A percentile compares a stretch with the other conserved stretches of the same genome.
phyloP scores from a whole-genome alignment of 2,113 vertebrate species.

The Muntiacus muntjak region DNA sequence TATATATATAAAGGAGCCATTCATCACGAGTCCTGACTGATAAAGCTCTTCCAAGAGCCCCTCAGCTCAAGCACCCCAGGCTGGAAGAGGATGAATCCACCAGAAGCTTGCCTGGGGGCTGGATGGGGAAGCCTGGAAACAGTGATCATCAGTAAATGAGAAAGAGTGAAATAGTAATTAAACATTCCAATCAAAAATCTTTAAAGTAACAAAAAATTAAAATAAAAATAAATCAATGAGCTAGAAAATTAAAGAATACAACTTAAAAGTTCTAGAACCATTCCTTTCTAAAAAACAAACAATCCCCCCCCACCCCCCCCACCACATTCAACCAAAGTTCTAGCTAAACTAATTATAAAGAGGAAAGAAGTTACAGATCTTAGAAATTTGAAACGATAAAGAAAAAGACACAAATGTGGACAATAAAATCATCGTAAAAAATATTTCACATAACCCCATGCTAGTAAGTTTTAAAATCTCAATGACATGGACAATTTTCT shows the following conservation, averaged over 20 bases:
- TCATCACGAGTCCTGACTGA: not conserved
- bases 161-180: not conserved
- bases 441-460: not conserved
- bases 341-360: not conserved
- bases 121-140: not conserved
- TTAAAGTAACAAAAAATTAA: not conserved
- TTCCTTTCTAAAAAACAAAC: not conserved
- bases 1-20: not conserved
- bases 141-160: not conserved
- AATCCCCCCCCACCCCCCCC: not conserved
- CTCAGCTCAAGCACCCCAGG: accelerated
- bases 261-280: not conserved
- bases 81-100: not conserved
- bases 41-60: not conserved
- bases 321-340: not conserved
- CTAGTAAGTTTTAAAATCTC: not conserved
- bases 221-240: not conserved
- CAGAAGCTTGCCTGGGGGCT: not conserved
- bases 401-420: not conserved
- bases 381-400: not conserved
- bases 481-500: not conserved
- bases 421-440: not conserved
- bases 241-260: not conserved
- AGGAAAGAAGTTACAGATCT: not conserved
- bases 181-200: not conserved